These are phyloP conservation scores for Phaedon cochleariae DNA, from an alignment of 2,888 invertebrate genomes.

Conservation along the genomic window DNA sequence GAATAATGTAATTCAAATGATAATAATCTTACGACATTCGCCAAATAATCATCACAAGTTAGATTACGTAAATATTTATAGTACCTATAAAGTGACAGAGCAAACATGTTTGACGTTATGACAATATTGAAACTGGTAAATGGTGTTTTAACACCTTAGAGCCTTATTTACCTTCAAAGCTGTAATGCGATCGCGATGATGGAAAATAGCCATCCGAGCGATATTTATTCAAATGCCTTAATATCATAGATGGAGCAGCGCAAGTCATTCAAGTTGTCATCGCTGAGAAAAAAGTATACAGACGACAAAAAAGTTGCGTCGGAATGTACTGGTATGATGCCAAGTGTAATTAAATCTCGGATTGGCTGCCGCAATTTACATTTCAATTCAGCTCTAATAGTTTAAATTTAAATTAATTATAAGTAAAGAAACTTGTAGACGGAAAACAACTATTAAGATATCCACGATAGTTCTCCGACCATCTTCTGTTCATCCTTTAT, in stretches of 20 bases:
- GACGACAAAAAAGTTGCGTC: background rate
- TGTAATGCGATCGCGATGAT: background rate
- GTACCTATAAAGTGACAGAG: background rate
- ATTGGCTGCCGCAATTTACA: conserved; percentile 43
- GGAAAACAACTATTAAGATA: conserved; percentile 44
- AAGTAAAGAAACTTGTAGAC: conserved; percentile 43
- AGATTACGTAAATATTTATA: background rate
- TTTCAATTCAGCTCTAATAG: conserved; percentile 42
- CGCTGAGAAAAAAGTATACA: background rate
- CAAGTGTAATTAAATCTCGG: conserved; percentile 37
- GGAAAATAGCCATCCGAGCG: background rate
- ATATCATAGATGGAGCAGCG: no score
- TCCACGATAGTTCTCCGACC: conserved; percentile 31
- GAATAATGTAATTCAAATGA: background rate
- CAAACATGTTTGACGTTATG: conserved; percentile 19
- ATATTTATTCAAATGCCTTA: no score
- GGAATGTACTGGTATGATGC: background rate
- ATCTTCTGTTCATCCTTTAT: conserved; percentile 7
- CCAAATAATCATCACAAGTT: background rate
- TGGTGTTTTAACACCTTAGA: conserved; percentile 38
- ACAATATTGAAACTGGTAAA: conserved; percentile 41
- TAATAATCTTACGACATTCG: background rate
- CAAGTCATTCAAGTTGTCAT: no score
- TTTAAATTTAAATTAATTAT: conserved; percentile 41
- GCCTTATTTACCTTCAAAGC: background rate